Evolutionary conservation across 2,113 vertebrate species (phyloP).

Genomic region (Leucopsar rothschildi): DNA sequence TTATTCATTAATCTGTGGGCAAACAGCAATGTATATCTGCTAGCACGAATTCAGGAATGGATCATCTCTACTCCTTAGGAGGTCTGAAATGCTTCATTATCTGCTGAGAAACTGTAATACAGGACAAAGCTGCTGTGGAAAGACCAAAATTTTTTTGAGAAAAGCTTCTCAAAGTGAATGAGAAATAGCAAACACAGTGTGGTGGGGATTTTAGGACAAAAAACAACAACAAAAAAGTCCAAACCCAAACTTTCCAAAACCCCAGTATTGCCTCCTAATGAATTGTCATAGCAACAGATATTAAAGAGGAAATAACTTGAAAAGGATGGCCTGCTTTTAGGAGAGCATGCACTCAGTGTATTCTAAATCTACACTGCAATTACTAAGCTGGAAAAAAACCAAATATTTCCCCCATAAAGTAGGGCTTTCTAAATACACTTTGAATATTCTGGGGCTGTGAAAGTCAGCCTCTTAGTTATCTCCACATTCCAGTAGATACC

Average conservation of each 20-base stretch:
- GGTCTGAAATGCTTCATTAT: neutral
- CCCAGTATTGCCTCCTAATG: neutral
- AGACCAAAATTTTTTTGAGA: neutral
- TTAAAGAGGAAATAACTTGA: neutral
- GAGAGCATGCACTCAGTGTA: too few species aligned
- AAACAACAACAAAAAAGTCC: neutral
- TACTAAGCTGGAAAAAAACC: neutral
- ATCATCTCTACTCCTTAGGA: neutral
- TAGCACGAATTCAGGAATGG: neutral
- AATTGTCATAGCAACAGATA: neutral
- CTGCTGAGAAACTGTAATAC: neutral
- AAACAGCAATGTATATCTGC: neutral
- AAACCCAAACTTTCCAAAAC: neutral
- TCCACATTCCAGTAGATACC: neutral
- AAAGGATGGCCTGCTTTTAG: neutral
- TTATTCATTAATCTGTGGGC: neutral
- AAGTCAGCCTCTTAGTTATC: neutral
- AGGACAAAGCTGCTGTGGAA: neutral
- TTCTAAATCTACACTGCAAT: neutral
- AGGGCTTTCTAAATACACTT: neutral
- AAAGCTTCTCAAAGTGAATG: neutral
- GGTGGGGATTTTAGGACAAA: neutral
- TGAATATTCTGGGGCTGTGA: neutral
- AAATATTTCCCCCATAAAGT: accelerated
- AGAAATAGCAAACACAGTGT: neutral